Evolutionary conservation across 2,888 invertebrate species (phyloP).

Genomic region (Leptarthrus brevirostris): DNA sequence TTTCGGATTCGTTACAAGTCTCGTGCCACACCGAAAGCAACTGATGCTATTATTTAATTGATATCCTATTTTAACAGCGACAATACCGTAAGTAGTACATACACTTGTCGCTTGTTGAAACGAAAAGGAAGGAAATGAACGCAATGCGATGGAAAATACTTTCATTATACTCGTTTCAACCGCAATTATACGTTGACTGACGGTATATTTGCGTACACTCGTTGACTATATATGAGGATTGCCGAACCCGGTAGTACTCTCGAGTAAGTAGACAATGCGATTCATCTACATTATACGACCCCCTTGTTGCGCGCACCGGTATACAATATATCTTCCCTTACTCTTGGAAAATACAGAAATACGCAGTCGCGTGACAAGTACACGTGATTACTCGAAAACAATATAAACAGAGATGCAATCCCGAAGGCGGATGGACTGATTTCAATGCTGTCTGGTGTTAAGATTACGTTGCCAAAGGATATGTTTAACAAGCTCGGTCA

Average conservation of each 20-base stretch:
- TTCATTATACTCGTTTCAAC: conserved; percentile 18
- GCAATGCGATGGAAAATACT: conserved; percentile 24
- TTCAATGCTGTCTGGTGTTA: no score
- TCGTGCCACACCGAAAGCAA: conserved; percentile 1
- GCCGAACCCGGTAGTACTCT: conserved; percentile 35
- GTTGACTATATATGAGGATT: background rate
- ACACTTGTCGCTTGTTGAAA: conserved; percentile 4
- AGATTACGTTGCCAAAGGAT: no score
- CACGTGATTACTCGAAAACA: conserved; percentile 13
- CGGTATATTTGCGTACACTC: conserved; percentile 25
- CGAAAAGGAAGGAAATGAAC: conserved; percentile 12
- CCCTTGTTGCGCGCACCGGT: conserved; percentile 4
- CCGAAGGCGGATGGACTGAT: background rate
- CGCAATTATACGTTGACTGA: conserved; percentile 24
- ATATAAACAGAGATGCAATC: conserved; percentile 32
- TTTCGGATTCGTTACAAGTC: background rate
- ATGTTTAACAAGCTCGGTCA: background rate
- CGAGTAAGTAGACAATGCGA: conserved; percentile 1
- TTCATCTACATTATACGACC: background rate
- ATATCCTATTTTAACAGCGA: conserved; percentile 32
- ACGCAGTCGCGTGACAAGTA: conserved; percentile 38
- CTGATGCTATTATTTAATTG: conserved; percentile 42
- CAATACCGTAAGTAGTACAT: conserved; percentile 9
- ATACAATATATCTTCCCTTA: background rate
- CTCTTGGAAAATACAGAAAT: background rate